phyloP scores from a whole-genome alignment of 2,113 vertebrate genomes.

The Melanerpes aurifrons region DNA sequence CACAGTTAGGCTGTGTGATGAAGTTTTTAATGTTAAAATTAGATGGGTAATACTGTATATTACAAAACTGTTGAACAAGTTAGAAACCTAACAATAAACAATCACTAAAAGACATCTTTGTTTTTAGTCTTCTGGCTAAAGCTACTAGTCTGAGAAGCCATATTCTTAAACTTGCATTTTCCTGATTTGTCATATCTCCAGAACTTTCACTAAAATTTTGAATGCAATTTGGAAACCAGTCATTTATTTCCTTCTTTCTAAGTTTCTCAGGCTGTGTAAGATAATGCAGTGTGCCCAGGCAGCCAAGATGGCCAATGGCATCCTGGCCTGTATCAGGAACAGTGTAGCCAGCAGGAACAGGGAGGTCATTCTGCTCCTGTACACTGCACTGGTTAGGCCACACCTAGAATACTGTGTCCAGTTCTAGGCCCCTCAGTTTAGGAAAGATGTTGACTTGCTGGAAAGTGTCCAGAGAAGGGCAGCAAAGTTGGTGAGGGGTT shows the following conservation, averaged over 20 bases:
- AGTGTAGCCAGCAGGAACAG: too few relatives aligned
- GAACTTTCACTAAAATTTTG: background rate
- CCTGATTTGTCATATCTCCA: background rate
- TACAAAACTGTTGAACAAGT: background rate
- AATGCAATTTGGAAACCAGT: background rate
- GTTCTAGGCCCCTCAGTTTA: too few relatives aligned
- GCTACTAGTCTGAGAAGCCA: background rate
- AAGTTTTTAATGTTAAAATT: background rate
- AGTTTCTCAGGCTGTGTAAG: accelerated
- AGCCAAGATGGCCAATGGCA: too few relatives aligned
- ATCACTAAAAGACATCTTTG: accelerated
- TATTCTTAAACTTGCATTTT: background rate
- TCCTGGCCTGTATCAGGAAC: too few relatives aligned
- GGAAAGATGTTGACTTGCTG: too few relatives aligned
- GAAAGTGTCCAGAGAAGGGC: too few relatives aligned
- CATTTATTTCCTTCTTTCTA: background rate
- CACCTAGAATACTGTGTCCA: too few relatives aligned
- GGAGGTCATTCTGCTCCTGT: too few relatives aligned
- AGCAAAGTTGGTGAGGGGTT: too few relatives aligned
- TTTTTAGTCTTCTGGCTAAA: background rate
- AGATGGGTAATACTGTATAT: background rate
- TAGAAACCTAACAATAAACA: background rate
- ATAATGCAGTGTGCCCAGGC: background rate
- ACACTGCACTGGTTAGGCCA: too few relatives aligned
- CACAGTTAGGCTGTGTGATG: accelerated